Percentiles rank a stretch among this genome's conserved stretches.
These are phyloP conservation scores for Limonius californicus DNA, from an alignment of 1,140 invertebrate genomes.

Conservation along the genomic window DNA sequence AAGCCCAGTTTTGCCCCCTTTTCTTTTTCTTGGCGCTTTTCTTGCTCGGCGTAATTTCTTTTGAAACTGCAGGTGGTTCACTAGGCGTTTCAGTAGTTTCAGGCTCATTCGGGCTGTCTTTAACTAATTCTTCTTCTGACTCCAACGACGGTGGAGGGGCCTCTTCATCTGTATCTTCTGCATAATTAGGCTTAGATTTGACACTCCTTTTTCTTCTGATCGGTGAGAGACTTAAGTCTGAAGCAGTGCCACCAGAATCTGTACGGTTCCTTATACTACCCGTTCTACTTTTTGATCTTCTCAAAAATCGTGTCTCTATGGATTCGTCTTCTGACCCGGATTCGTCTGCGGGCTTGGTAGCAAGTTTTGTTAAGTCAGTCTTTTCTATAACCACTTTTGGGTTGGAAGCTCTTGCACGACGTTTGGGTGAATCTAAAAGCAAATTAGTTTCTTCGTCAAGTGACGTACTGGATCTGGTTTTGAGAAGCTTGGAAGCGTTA, in stretches of 20 bases:
- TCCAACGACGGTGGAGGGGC: neutral
- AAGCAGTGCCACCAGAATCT: neutral
- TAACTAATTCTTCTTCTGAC: neutral
- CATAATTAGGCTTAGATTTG: slow-evolving; percentile 1
- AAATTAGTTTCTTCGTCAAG: neutral
- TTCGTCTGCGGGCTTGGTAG: neutral
- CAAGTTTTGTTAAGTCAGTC: slow-evolving; percentile 17
- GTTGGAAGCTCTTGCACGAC: neutral
- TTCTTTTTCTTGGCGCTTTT: slow-evolving; percentile 17
- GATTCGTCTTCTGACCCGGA: neutral
- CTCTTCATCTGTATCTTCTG: neutral
- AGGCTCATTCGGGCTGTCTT: neutral
- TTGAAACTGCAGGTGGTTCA: neutral
- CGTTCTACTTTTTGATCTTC: slow-evolving; percentile 6
- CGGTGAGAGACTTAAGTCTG: neutral
- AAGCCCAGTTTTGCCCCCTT: slow-evolving; percentile 26
- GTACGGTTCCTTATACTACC: neutral
- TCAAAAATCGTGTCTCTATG: neutral
- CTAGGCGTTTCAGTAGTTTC: neutral
- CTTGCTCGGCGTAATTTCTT: neutral
- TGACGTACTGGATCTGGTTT: neutral
- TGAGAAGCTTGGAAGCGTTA: neutral
- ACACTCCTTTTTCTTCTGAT: neutral
- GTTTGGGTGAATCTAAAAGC: neutral
- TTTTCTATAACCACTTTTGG: slow-evolving; percentile 25